Conservation (phyloP, 2,888 invertebrate species). For the Nomada fucata region DNA sequence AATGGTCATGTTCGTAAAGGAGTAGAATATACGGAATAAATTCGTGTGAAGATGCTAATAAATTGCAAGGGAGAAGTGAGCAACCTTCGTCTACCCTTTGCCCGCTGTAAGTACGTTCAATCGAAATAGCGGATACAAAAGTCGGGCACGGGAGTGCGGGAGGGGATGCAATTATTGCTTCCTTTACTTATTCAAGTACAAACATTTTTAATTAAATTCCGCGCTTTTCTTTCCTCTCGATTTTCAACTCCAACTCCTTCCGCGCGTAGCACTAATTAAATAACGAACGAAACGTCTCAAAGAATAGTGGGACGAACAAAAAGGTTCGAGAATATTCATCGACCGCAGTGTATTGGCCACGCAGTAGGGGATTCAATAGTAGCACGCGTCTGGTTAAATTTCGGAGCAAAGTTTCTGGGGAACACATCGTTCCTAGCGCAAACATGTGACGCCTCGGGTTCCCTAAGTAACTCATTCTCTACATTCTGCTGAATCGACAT, state of each 20-base stretch:
- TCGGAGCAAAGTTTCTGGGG: slow-evolving; percentile 15
- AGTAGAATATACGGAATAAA: no score
- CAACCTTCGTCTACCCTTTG: no score
- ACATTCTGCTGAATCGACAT: slow-evolving; percentile 56
- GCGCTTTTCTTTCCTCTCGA: not conserved
- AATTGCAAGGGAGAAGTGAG: no score
- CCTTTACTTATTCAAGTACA: not conserved
- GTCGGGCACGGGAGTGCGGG: not conserved
- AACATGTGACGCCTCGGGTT: slow-evolving; percentile 45
- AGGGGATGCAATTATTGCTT: not conserved
- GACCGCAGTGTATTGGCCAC: not conserved
- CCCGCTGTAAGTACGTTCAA: not conserved
- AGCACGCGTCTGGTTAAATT: slow-evolving; percentile 16
- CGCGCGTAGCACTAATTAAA: slow-evolving; percentile 10
- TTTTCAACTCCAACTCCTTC: not conserved
- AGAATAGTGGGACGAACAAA: not conserved
- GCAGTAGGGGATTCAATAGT: slow-evolving; percentile 17
- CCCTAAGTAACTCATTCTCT: slow-evolving; percentile 46
- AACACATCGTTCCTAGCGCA: slow-evolving; percentile 17
- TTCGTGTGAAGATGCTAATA: no score
- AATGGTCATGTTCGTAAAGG: no score
- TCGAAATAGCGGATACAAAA: not conserved
- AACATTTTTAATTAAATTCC: slow-evolving; percentile 27
- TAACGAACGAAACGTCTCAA: not conserved
- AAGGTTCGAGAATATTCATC: slow-evolving; percentile 17